Conservation (phyloP, 2,888 invertebrate genomes). For the Chrysomela aeneicollis region DNA sequence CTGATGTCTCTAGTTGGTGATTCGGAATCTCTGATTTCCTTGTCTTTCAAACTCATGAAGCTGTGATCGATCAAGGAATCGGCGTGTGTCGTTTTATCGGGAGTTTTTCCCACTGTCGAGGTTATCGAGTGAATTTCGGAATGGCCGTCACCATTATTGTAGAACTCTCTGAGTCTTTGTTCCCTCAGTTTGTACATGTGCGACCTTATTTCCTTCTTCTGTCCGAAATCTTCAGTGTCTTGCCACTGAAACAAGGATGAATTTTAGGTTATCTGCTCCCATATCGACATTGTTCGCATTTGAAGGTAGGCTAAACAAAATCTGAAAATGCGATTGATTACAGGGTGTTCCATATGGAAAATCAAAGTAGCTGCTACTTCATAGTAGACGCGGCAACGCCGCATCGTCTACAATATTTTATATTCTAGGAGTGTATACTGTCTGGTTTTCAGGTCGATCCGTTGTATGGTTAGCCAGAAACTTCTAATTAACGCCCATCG, state of each 20-base stretch:
- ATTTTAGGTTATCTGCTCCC: too few relatives aligned
- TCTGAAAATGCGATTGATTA: too few relatives aligned
- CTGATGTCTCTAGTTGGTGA: conserved; percentile 72
- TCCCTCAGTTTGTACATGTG: conserved; percentile 87
- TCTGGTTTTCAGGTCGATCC: too few relatives aligned
- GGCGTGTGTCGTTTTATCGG: conserved; percentile 63
- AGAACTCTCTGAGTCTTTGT: conserved; percentile 78
- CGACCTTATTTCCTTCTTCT: conserved; percentile 85
- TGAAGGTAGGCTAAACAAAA: too few relatives aligned
- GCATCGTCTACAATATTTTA: too few relatives aligned
- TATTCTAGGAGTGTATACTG: too few relatives aligned
- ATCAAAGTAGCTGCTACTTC: too few relatives aligned
- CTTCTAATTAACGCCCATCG: too few relatives aligned
- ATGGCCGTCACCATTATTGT: conserved; percentile 60
- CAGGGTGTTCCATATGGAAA: too few relatives aligned
- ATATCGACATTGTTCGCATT: conserved; percentile 16
- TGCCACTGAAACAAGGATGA: conserved; percentile 79
- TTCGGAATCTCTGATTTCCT: conserved; percentile 81
- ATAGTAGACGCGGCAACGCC: too few relatives aligned
- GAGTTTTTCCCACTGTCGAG: conserved; percentile 40
- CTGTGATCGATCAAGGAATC: conserved; percentile 79
- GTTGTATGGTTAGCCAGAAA: too few relatives aligned
- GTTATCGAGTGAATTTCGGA: conserved; percentile 47
- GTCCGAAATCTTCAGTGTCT: conserved; percentile 84
- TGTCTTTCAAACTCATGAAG: conserved; percentile 79